Conservation (phyloP, 2,113 vertebrate species). For the Gulo gulo region DNA sequence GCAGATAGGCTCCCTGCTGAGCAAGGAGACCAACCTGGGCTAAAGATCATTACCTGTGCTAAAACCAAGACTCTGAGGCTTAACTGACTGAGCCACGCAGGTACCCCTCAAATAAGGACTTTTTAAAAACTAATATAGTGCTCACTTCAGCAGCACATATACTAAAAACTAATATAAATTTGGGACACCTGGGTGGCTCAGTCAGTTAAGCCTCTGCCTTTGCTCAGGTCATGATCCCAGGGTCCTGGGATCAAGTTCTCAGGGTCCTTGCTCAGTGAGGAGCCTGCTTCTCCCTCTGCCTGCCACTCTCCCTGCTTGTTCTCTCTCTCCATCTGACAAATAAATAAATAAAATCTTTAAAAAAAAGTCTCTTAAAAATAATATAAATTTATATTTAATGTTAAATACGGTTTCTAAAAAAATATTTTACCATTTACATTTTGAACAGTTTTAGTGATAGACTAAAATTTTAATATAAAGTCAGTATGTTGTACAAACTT, state of each 20-base stretch:
- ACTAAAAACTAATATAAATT: not conserved
- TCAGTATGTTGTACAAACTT: not conserved
- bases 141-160: too few relatives aligned
- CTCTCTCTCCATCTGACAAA: too few relatives aligned
- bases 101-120: not conserved
- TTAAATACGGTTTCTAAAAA: not conserved
- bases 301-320: too few relatives aligned
- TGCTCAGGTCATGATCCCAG: too few relatives aligned
- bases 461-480: not conserved
- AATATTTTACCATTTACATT: not conserved
- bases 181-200: too few relatives aligned
- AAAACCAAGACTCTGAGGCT: not conserved
- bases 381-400: not conserved
- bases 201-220: too few relatives aligned
- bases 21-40: not conserved
- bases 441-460: not conserved
- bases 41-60: not conserved
- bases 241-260: too few relatives aligned
- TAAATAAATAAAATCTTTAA: too few relatives aligned
- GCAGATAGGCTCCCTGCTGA: not conserved
- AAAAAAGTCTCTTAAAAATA: not conserved
- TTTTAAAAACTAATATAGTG: not conserved
- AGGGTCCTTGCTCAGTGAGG: too few relatives aligned
- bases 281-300: too few relatives aligned
- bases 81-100: not conserved